These are phyloP conservation scores for Drosophila crucigera DNA, from an alignment of 2,888 invertebrate species.

Conservation along the genomic window DNA sequence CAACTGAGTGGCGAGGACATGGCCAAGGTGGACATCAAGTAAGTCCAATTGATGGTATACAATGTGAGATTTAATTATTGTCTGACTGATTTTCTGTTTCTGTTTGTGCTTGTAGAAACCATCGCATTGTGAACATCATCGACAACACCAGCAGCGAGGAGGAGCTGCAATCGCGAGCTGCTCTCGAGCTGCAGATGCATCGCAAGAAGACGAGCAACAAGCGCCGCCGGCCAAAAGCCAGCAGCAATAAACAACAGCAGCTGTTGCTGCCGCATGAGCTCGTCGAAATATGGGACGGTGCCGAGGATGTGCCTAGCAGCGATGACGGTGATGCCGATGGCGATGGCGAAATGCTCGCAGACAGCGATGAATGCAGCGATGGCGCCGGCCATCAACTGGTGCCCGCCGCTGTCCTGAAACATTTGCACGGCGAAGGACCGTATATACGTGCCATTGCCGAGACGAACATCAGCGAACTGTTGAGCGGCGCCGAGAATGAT, in stretches of 20 bases:
- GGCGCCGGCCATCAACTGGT: slow-evolving; percentile 83
- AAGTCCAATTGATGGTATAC: slow-evolving; percentile 34
- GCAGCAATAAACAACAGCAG: slow-evolving; percentile 77
- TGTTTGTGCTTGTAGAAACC: slow-evolving; percentile 68
- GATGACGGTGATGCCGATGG: slow-evolving; percentile 83
- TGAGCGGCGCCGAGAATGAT: slow-evolving; percentile 89
- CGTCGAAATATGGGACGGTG: slow-evolving; percentile 88
- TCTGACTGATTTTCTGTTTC: not conserved
- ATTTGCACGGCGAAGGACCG: slow-evolving; percentile 86
- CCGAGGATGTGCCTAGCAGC: slow-evolving; percentile 85
- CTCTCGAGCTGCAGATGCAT: slow-evolving; percentile 80
- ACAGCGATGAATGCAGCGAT: slow-evolving; percentile 85
- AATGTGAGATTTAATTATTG: not conserved
- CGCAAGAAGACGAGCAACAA: slow-evolving; percentile 84
- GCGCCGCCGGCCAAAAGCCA: slow-evolving; percentile 82
- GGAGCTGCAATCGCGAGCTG: slow-evolving; percentile 81
- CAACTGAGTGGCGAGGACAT: slow-evolving; percentile 74
- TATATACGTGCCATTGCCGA: slow-evolving; percentile 86
- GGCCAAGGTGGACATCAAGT: slow-evolving; percentile 81
- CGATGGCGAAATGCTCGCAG: slow-evolving; percentile 84
- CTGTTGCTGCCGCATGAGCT: slow-evolving; percentile 85
- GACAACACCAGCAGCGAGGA: slow-evolving; percentile 85
- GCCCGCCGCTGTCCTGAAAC: slow-evolving; percentile 84
- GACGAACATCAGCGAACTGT: slow-evolving; percentile 84
- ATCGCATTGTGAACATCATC: slow-evolving; percentile 84